These are phyloP conservation scores for Popillia japonica DNA, from an alignment of 1,140 invertebrate genomes.

Conservation along the genomic window DNA sequence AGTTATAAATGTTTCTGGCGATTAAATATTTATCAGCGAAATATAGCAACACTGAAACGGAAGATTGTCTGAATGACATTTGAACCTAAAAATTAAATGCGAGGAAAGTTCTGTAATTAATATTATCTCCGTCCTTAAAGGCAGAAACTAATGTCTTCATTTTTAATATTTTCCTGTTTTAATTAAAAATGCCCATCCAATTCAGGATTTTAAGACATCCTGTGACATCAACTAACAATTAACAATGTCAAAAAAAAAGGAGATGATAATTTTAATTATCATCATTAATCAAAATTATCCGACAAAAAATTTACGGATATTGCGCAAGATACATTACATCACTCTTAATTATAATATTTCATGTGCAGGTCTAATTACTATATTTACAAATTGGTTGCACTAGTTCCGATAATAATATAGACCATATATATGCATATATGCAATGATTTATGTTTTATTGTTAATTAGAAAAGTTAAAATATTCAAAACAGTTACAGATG, in stretches of 20 bases:
- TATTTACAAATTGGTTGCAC: no score
- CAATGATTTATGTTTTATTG: no score
- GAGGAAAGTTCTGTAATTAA: neutral
- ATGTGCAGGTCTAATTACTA: no score
- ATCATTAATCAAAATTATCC: neutral
- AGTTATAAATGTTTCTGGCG: no score
- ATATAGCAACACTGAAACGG: neutral
- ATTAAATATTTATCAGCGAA: neutral
- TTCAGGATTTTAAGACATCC: neutral
- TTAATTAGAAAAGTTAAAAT: no score
- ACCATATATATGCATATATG: no score
- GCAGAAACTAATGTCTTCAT: neutral
- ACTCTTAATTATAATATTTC: no score
- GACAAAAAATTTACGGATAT: neutral
- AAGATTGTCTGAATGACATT: neutral
- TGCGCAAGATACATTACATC: no score
- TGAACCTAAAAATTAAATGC: neutral
- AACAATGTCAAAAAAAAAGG: neutral
- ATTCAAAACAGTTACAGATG: no score
- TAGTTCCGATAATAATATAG: no score
- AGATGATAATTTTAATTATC: conserved; percentile 1
- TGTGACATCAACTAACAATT: neutral
- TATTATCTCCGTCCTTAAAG: neutral
- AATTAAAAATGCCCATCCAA: neutral
- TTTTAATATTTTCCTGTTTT: conserved; percentile 12